Base-by-base conservation (phyloP, 2,797 vertebrate genomes). In the Allobates femoralis region DNA sequence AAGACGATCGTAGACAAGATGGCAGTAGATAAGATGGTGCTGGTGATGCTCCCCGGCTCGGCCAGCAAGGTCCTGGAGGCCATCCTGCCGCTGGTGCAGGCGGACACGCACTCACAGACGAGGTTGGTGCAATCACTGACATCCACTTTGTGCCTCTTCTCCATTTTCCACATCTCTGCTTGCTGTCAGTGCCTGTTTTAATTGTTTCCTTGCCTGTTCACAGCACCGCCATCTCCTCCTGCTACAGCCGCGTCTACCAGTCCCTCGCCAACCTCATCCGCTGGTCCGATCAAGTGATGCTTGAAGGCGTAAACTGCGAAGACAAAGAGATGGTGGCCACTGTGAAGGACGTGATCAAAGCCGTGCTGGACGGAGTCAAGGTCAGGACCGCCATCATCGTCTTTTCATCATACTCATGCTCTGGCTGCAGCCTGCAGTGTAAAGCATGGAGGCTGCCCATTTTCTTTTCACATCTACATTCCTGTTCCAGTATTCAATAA, bases 1-100 rank as follows among this genome's bases (percentile, higher is more conserved):
- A 99, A 99, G 95, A 98, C 98, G 60, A 99, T 99, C 60, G 98
- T 99, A 91, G 98, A 99, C 94, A 99, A 99, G 92, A 99, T 99
- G 98, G 97, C 96, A 0, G 95, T 99, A 60, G 98, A 99, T 90
- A 96, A 96, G 93, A 99, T 99, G 89, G 98, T 99, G 0, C 90
- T 99, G 78, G 97, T 99, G 93, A 99, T 99, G 98, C 96, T 99
- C 41, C 98, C 98, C 0, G 98, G 98, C 55, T 99, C 98, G 0
- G 98, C 98, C 88, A 99, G 96, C 91, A 99, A 98, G 91, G 97
- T 99, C 62, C 94, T 99, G 73, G 98, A 99, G 91, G 98, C 98
- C 90, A 96, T 99, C 90, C 91, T 99, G 77, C 97, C 97, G 11
- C 91, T 99, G 93, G 98, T 99, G 87, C 97, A 99, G 90, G 94